Base-by-base conservation (phyloP, 1,140 invertebrate species). In the Aphis gossypii region DNA sequence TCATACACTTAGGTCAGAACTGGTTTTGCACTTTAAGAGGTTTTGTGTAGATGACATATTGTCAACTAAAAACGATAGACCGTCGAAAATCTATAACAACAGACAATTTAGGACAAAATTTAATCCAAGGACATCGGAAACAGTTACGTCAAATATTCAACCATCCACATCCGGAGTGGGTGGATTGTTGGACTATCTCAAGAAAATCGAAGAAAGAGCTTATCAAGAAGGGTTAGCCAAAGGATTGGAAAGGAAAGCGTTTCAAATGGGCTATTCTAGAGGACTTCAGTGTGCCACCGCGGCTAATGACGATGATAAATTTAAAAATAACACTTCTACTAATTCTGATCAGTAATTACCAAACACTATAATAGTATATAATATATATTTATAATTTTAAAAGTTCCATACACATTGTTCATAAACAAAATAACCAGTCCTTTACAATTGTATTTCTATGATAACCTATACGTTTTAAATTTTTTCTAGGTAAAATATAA, bases 1-100 rank as follows among this genome's bases (percentile, higher is more conserved):
- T 0, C 96, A 98, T 94, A 99, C 98, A 1, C 96, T 96, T n/a
- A 98, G 99, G 95, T 98, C 97, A 92, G 98, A 99, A 96, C 95
- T 99, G 46, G 96, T 99, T 88, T 95, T 99, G 46, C 96, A 98
- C 30, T 97, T 99, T 94, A 97, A 99, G 95, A 95, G 97, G 44
- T 89, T 94, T 56, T 88, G 41, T 20, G 21, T 48, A 11, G 41
- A 82, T 18, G 87, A 89, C 9, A 89, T 91, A 44, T 82, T 94
- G 11, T 91, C 56, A 46, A 84, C 38, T 35, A 82, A 68, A 60
- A 56, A 51, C n/a, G 44, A 89, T 7, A 48, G 68, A 41, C 60
- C 30, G 7, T 82, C 51, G 11, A 76, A 68, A 25, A 30, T 44
- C 1, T 84, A 56, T 25, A 14, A 21, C 3, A n/a, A 94, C 23